Conservation (phyloP, 2,888 invertebrate genomes). For the Trisateles emortualis region DNA sequence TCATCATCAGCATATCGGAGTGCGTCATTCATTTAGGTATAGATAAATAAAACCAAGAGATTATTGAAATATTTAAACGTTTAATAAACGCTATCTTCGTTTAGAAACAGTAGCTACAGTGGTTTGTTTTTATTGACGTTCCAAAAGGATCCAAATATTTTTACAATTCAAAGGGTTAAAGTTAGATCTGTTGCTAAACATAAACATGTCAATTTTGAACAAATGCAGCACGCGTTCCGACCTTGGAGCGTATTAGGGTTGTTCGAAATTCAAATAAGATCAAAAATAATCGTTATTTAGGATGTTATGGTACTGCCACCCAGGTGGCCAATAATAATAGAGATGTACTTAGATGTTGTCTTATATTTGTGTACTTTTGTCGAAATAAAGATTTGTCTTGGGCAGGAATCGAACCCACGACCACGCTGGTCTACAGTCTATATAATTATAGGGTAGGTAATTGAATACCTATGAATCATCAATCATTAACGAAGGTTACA, state of each 20-base stretch:
- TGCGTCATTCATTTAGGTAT: too few relatives aligned
- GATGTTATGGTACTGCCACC: too few relatives aligned
- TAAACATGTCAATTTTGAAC: conserved; percentile 21
- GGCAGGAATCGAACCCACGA: too few relatives aligned
- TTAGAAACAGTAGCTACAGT: conserved; percentile 1
- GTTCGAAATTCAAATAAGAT: too few relatives aligned
- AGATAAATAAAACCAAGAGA: not conserved
- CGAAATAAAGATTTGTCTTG: too few relatives aligned
- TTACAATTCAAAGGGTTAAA: conserved; percentile 12
- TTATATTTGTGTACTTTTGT: conserved; percentile 40
- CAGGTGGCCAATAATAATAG: too few relatives aligned
- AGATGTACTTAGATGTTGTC: too few relatives aligned
- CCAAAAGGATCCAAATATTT: conserved; percentile 26
- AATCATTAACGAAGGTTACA: conserved; percentile 49
- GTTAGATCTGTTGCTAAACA: conserved; percentile 16
- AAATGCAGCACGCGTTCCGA: conserved; percentile 11
- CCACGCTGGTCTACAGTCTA: too few relatives aligned
- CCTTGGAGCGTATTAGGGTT: conserved; percentile 6
- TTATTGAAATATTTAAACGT: not conserved
- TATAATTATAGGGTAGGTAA: conserved; percentile 27
- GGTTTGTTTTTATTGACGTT: conserved; percentile 19
- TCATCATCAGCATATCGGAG: too few relatives aligned
- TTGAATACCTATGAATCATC: conserved; percentile 47
- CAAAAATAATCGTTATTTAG: too few relatives aligned
- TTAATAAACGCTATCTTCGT: not conserved